phyloP scores from a whole-genome alignment of 1,140 invertebrate species.

The Drosophila albomicans region DNA sequence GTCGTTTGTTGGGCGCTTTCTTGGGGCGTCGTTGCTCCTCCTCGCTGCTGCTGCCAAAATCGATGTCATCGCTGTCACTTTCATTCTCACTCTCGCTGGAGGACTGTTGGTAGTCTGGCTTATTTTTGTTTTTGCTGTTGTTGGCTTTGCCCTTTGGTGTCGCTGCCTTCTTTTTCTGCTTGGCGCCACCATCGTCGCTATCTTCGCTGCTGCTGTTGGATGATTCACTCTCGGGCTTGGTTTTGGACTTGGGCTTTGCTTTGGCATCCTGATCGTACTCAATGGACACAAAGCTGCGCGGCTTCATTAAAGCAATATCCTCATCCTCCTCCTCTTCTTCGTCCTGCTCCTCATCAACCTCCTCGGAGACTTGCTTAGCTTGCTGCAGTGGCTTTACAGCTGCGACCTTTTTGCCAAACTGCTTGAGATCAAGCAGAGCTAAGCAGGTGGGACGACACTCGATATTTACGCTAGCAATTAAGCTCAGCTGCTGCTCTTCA shows the following conservation, averaged over 20 bases:
- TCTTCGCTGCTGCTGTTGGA: slow-evolving; percentile 13
- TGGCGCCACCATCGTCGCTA: not conserved
- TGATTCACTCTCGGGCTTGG: not conserved
- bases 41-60: slow-evolving; percentile 42
- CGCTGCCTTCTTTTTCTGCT: slow-evolving; percentile 18
- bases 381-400: not conserved
- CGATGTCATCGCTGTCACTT: slow-evolving; percentile 13
- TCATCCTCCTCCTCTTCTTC: slow-evolving; percentile 10
- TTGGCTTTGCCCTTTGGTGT: slow-evolving; percentile 16
- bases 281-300: slow-evolving; percentile 62
- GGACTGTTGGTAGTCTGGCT: not conserved
- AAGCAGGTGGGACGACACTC: slow-evolving; percentile 88
- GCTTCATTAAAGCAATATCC: not conserved
- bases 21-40: slow-evolving; percentile 1
- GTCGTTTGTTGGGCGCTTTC: slow-evolving; percentile 4
- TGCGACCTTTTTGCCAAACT: slow-evolving; percentile 41
- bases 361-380: not conserved
- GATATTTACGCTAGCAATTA: slow-evolving; percentile 86
- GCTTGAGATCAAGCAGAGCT: slow-evolving; percentile 80
- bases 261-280: slow-evolving; percentile 49
- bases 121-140: slow-evolving; percentile 11
- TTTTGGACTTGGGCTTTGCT: not conserved
- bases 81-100: slow-evolving; percentile 29
- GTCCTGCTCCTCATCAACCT: slow-evolving; percentile 1
- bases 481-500: slow-evolving; percentile 85